Percentiles rank a stretch among this genome's conserved stretches.
Evolutionary conservation across 2,888 invertebrate genomes (phyloP).

Genomic region (Athrips mouffetella): DNA sequence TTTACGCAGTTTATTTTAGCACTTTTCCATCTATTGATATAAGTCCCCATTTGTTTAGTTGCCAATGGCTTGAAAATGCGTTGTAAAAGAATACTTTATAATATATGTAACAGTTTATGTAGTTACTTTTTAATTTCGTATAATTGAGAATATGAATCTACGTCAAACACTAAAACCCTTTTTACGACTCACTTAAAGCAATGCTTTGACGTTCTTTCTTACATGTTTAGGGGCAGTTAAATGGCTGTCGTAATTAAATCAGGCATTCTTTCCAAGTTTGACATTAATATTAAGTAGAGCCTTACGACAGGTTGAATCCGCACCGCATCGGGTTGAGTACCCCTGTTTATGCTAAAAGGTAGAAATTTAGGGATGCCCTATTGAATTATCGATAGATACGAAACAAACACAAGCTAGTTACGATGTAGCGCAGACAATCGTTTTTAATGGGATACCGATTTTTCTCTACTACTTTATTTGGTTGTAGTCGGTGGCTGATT

Average conservation of each 20-base stretch:
- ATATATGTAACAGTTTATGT: too few species aligned
- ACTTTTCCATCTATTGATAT: too few species aligned
- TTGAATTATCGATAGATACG: conserved; percentile 22
- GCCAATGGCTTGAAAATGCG: too few species aligned
- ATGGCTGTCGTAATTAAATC: conserved; percentile 63
- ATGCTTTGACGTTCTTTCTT: conserved; percentile 26
- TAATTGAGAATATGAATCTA: too few species aligned
- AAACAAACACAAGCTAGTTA: neutral
- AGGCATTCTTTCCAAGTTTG: conserved; percentile 53
- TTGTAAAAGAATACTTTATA: too few species aligned
- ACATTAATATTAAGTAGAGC: conserved; percentile 55
- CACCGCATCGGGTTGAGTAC: conserved; percentile 42
- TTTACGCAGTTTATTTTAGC: too few species aligned
- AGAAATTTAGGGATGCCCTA: conserved; percentile 21
- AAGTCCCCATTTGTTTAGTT: too few species aligned
- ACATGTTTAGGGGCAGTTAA: conserved; percentile 57
- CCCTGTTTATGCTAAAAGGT: conserved; percentile 48
- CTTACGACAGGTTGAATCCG: conserved; percentile 55
- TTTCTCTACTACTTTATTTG: too few species aligned
- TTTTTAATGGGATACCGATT: too few species aligned
- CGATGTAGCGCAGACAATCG: too few species aligned
- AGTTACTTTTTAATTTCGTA: too few species aligned
- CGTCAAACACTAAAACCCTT: neutral
- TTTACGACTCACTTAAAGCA: conserved; percentile 6
- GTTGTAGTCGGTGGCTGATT: too few species aligned